Conservation (phyloP, 2,888 invertebrate genomes). For the Holacanthella duospinosa region DNA sequence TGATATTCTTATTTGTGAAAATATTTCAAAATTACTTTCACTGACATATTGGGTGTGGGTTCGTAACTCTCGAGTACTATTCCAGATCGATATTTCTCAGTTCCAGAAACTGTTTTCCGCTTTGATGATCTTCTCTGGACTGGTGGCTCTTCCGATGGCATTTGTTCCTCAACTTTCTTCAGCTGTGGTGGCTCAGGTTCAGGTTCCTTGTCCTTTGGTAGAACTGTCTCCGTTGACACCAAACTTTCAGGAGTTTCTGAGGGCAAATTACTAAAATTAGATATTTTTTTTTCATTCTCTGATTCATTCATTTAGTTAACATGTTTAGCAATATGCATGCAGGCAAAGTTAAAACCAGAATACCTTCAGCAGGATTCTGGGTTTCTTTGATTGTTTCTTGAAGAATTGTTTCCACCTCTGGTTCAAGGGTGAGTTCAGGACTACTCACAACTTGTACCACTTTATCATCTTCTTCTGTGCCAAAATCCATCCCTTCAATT, state of each 20-base stretch:
- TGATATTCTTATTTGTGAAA: not conserved
- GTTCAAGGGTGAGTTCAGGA: not conserved
- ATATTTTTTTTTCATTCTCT: no score
- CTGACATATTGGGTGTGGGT: not conserved
- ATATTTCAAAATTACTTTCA: not conserved
- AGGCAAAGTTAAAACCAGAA: not conserved
- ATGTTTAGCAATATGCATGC: no score
- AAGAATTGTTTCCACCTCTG: not conserved
- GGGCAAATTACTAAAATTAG: no score
- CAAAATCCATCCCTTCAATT: not conserved
- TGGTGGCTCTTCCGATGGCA: not conserved
- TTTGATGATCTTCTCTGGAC: not conserved
- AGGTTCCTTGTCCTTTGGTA: not conserved
- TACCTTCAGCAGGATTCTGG: not conserved
- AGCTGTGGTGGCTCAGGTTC: not conserved
- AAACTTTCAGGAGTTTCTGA: no score
- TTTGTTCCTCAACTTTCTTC: not conserved
- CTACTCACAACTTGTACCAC: no score
- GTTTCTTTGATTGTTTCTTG: not conserved
- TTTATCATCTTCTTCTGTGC: not conserved
- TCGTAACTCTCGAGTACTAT: not conserved
- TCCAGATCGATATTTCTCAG: constrained; percentile 1
- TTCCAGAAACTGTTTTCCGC: not conserved
- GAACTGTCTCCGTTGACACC: not conserved
- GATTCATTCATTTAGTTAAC: no score